These are phyloP conservation scores for Knipowitschia caucasica DNA, from an alignment of 2,797 vertebrate species.

Conservation along the genomic window DNA sequence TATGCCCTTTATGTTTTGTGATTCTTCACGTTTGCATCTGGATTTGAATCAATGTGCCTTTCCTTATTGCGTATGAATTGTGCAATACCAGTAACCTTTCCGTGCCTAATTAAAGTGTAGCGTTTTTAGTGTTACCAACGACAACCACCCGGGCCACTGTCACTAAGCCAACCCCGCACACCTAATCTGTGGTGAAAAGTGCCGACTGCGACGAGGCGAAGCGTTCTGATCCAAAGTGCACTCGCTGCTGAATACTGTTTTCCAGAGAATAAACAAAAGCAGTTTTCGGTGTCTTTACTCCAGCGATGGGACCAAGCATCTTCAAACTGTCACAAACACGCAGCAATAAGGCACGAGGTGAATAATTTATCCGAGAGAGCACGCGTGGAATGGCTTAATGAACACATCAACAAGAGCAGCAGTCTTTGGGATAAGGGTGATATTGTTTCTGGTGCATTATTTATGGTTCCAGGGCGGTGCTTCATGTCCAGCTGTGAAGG, in stretches of 20 bases:
- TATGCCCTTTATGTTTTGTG: too few relatives aligned
- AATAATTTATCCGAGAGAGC: conserved; percentile 43
- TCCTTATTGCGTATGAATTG: too few relatives aligned
- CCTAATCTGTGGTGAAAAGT: conserved; percentile 10
- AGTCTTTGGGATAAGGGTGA: conserved; percentile 31
- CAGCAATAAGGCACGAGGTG: conserved; percentile 57
- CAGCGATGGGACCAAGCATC: conserved; percentile 21
- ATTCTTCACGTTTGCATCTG: too few relatives aligned
- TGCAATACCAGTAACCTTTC: too few relatives aligned
- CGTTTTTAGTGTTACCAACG: neutral
- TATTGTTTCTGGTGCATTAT: conserved; percentile 34
- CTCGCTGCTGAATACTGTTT: conserved; percentile 3
- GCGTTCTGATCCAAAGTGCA: conserved; percentile 35
- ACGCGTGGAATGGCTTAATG: conserved; percentile 50
- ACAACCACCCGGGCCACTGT: neutral
- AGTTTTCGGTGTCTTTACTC: conserved; percentile 23
- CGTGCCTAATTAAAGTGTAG: too few relatives aligned
- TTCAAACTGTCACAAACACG: conserved; percentile 37
- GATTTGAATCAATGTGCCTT: too few relatives aligned
- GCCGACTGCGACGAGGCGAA: conserved; percentile 59
- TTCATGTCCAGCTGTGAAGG: conserved; percentile 32
- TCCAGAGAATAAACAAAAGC: conserved; percentile 7
- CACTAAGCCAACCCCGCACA: neutral
- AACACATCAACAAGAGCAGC: conserved; percentile 39
- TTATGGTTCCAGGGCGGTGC: conserved; percentile 16